Base-by-base conservation (phyloP, 2,797 vertebrate species). In the Mormyrus hasselquistii region DNA sequence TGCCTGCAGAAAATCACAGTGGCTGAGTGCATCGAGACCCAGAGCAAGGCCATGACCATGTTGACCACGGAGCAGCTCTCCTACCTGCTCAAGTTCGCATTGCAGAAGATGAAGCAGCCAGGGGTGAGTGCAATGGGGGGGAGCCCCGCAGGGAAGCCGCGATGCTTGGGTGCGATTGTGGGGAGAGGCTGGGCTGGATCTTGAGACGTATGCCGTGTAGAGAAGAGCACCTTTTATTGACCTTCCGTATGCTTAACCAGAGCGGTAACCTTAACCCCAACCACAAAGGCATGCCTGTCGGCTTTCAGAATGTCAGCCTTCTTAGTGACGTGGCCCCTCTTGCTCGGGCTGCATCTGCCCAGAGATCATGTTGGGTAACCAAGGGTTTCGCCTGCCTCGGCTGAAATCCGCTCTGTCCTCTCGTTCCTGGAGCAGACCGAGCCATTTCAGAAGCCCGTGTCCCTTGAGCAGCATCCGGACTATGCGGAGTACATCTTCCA, bases 21-120 rank as follows among this genome's bases (percentile, higher is more conserved):
- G 16, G 98, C 98, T 82, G 98, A 99, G 94, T 99, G 98, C 96
- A 99, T 99, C 94, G 98, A 99, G 96, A 99, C 98, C 89, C 98
- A 99, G 94, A 99, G 98, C 95, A 99, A 99, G 96, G 98, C 98
- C 93, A 99, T 99, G 98, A 98, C 97, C 92, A 99, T 99, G 97
- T 97, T 99, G 91, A 99, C 97, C 91, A 96, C 97, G 79, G 97
- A 99, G 93, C 98, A 99, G 95, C 96, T 99, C 90, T 98, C 98
- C 55, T 99, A 99, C 95, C 97, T 99, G 93, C 97, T 99, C 92
- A 99, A 99, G 96, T 99, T 99, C 96, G 98, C 98, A 93, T 97
- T 99, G 94, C 98, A 99, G 95, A 99, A 99, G 96, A 99, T 99
- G 98, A 99, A 99, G 93, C 98, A 99, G 93, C 98, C 98, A 90